phyloP scores from a whole-genome alignment of 2,888 invertebrate genomes.

The Cephus sareptanus region DNA sequence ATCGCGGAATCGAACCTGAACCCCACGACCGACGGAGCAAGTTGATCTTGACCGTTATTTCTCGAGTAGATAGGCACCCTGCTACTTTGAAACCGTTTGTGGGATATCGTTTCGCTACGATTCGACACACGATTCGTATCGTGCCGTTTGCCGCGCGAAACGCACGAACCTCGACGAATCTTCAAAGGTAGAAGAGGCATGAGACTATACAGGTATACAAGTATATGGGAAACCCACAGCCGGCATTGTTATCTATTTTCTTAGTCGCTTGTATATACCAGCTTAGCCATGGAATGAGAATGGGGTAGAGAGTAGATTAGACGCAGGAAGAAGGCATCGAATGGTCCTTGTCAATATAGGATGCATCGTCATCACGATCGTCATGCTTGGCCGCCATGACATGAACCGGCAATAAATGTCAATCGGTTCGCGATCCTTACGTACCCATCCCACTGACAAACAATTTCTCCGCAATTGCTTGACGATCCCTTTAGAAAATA shows the following conservation, averaged over 20 bases:
- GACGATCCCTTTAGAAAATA: neutral
- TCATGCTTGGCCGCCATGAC: neutral
- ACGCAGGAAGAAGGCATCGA: neutral
- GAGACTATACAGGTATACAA: neutral
- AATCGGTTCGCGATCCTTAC: neutral
- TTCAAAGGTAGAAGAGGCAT: neutral
- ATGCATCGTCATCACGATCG: constrained; percentile 1
- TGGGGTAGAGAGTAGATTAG: neutral
- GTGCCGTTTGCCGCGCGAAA: neutral
- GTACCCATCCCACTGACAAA: neutral
- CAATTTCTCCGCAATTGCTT: constrained; percentile 6
- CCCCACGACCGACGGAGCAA: constrained; percentile 20
- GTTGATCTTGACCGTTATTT: constrained; percentile 25
- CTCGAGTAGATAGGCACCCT: constrained; percentile 11
- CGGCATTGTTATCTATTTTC: neutral
- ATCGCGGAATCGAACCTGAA: constrained; percentile 59
- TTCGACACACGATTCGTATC: neutral
- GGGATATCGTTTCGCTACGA: constrained; percentile 12
- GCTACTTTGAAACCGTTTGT: constrained; percentile 15
- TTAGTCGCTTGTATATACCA: neutral
- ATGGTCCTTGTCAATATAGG: neutral
- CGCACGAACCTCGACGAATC: neutral
- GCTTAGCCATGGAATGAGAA: neutral
- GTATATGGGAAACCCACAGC: neutral
- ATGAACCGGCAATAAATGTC: constrained; percentile 3